phyloP scores from a whole-genome alignment of 2,888 invertebrate species.

The Platerodrilus igneus region DNA sequence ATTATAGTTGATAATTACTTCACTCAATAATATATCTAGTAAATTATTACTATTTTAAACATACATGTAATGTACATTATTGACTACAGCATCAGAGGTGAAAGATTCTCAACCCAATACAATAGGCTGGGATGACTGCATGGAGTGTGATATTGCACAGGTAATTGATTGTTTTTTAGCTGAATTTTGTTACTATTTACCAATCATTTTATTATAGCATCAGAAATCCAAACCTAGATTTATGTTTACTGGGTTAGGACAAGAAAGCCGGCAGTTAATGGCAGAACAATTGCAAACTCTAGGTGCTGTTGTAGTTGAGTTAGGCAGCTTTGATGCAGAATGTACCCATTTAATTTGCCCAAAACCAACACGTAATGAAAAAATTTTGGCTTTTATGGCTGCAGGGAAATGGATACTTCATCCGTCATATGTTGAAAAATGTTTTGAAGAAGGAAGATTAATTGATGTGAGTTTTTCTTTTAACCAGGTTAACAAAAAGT shows the following conservation, averaged over 20 bases:
- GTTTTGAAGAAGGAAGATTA: conserved; percentile 57
- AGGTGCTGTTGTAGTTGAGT: conserved; percentile 62
- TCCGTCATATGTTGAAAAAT: conserved; percentile 68
- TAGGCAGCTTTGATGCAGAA: conserved; percentile 54
- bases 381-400: conserved; percentile 80
- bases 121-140: conserved; percentile 68
- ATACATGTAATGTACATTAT: conserved; percentile 11
- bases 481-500: background rate
- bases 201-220: too few relatives aligned
- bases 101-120: conserved; percentile 59
- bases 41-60: background rate
- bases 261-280: conserved; percentile 27
- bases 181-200: too few relatives aligned
- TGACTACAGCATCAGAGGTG: conserved; percentile 24
- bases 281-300: conserved; percentile 34
- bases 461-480: conserved; percentile 53
- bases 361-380: conserved; percentile 76
- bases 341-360: conserved; percentile 76
- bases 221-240: too few relatives aligned
- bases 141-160: conserved; percentile 26
- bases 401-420: conserved; percentile 89
- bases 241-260: conserved; percentile 41
- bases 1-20: background rate
- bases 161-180: too few relatives aligned
- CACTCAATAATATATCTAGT: background rate